These are phyloP conservation scores for Orientallactaga bullata DNA, from an alignment of 2,113 vertebrate genomes.

Conservation along the genomic window DNA sequence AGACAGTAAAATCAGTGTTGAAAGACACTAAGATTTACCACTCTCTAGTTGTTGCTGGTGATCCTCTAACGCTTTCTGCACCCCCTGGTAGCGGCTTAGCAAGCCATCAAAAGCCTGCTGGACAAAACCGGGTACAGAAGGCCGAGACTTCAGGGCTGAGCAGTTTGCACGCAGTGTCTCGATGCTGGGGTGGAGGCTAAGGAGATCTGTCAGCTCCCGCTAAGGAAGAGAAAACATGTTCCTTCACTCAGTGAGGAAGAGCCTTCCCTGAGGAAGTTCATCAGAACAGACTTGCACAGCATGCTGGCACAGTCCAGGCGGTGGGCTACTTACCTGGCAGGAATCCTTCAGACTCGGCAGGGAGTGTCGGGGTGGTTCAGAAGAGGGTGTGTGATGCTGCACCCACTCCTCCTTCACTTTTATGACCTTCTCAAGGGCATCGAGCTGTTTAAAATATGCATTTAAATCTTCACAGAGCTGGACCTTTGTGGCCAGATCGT, in stretches of 20 bases:
- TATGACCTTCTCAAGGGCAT: conserved; percentile 87
- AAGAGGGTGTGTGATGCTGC: not conserved
- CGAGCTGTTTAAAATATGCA: conserved; percentile 88
- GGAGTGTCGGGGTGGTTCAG: conserved; percentile 69
- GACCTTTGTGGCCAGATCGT: conserved; percentile 88
- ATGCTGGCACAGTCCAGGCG: not conserved
- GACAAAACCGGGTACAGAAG: conserved; percentile 85
- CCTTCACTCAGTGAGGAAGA: not conserved
- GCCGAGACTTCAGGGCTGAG: conserved; percentile 81
- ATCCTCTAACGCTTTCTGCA: conserved; percentile 87
- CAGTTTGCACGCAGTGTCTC: conserved; percentile 86
- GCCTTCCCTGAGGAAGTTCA: not conserved
- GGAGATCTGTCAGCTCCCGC: conserved; percentile 86
- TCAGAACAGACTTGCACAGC: not conserved
- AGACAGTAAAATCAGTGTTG: not conserved
- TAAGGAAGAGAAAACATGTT: conserved; percentile 76
- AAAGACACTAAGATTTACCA: conserved; percentile 83
- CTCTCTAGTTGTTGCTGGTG: conserved; percentile 84
- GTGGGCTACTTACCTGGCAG: conserved; percentile 89
- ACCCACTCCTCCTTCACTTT: conserved; percentile 90
- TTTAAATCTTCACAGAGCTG: conserved; percentile 88
- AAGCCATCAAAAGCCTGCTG: conserved; percentile 86
- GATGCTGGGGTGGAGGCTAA: conserved; percentile 82
- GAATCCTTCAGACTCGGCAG: conserved; percentile 84
- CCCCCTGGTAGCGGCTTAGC: conserved; percentile 83